phyloP scores from a whole-genome alignment of 2,888 invertebrate genomes.

The Pammene aurita region DNA sequence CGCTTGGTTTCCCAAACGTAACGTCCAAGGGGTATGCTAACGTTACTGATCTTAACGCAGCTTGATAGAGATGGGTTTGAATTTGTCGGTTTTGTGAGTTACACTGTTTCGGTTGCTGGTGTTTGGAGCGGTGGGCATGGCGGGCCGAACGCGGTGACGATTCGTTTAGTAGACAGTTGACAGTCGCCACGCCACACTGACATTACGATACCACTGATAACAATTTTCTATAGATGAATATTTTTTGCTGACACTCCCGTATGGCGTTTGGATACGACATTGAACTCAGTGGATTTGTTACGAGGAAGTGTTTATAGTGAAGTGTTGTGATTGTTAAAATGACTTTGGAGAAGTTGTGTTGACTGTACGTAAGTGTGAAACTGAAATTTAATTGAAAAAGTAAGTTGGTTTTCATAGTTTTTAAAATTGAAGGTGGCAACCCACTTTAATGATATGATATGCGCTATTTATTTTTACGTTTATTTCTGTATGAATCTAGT shows the following conservation, averaged over 20 bases:
- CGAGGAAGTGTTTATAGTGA: conserved; percentile 57
- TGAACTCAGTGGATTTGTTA: conserved; percentile 46
- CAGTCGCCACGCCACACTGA: conserved; percentile 83
- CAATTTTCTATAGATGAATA: conserved; percentile 73
- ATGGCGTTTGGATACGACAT: conserved; percentile 56
- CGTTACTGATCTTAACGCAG: conserved; percentile 45
- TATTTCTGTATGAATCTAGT: too few relatives aligned
- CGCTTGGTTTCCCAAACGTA: conserved; percentile 47
- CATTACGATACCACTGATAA: conserved; percentile 81
- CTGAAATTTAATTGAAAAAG: conserved; percentile 28
- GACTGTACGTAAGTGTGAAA: conserved; percentile 44
- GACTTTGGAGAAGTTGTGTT: conserved; percentile 56
- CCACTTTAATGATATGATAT: not conserved
- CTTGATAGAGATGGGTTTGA: conserved; percentile 45
- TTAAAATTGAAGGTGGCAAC: not conserved
- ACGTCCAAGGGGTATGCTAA: conserved; percentile 41
- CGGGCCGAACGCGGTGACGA: conserved; percentile 79
- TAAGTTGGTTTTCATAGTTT: conserved; percentile 32
- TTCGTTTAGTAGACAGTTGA: conserved; percentile 83
- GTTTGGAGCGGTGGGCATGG: conserved; percentile 78
- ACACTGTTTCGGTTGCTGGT: conserved; percentile 46
- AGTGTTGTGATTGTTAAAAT: conserved; percentile 65
- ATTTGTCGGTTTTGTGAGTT: conserved; percentile 46
- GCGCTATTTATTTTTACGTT: not conserved
- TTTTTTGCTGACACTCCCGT: conserved; percentile 70